phyloP scores from a whole-genome alignment of 2,113 vertebrate genomes.

The Noturus placidus region DNA sequence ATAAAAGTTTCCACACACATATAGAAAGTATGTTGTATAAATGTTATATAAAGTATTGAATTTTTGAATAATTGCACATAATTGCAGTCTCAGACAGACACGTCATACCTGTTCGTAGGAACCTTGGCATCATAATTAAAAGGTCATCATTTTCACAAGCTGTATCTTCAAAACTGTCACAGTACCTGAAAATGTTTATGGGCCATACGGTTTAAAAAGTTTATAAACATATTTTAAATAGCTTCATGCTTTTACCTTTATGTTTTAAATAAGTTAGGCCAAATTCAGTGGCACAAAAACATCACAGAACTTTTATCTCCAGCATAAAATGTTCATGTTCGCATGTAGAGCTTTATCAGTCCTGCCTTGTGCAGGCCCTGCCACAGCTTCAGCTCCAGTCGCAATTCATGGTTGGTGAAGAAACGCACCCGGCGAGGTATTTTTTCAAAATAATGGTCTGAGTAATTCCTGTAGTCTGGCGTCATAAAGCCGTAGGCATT shows the following conservation, averaged over 20 bases:
- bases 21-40: background rate
- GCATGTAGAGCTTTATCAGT: constrained; percentile 73
- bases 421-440: constrained; percentile 57
- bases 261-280: background rate
- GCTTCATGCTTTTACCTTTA: background rate
- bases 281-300: background rate
- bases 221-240: background rate
- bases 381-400: constrained; percentile 72
- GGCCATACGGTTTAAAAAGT: background rate
- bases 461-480: constrained; percentile 70
- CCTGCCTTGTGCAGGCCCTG: constrained; percentile 68
- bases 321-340: constrained; percentile 5
- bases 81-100: background rate
- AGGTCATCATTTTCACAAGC: background rate
- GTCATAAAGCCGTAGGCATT: constrained; percentile 81
- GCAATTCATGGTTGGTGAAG: constrained; percentile 75
- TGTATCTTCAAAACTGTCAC: background rate
- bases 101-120: background rate
- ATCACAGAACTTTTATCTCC: background rate
- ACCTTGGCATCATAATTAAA: background rate
- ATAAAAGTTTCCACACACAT: background rate
- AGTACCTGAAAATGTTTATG: background rate
- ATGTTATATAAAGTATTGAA: background rate
- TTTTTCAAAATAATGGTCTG: constrained; percentile 76
- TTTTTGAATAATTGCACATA: background rate